phyloP scores from a whole-genome alignment of 2,113 vertebrate species.

The Bostrychus sinensis region DNA sequence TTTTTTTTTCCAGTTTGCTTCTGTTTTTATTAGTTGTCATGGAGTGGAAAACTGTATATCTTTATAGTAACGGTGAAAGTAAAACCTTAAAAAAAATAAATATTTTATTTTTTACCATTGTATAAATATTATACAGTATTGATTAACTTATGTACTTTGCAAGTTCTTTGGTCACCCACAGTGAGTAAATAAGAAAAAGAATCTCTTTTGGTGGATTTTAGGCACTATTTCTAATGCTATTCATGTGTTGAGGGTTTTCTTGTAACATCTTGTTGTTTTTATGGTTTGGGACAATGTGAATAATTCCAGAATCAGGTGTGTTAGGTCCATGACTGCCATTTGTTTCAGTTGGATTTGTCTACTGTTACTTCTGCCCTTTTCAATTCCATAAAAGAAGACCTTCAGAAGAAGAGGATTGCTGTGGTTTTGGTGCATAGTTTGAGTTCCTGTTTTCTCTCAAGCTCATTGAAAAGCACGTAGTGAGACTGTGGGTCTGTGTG shows the following conservation, averaged over 20 bases:
- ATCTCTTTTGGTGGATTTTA: slow-evolving; percentile 74
- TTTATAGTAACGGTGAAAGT: slow-evolving; percentile 81
- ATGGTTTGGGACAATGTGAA: slow-evolving; percentile 51
- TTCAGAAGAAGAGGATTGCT: slow-evolving; percentile 35
- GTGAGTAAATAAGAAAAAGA: slow-evolving; percentile 63
- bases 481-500: slow-evolving; percentile 58
- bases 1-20: slow-evolving; percentile 71
- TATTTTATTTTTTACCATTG: slow-evolving; percentile 84
- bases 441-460: slow-evolving; percentile 52
- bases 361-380: slow-evolving; percentile 38
- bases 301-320: slow-evolving; percentile 63
- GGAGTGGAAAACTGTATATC: slow-evolving; percentile 81
- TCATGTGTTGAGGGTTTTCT: slow-evolving; percentile 77
- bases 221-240: slow-evolving; percentile 78
- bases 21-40: slow-evolving; percentile 80
- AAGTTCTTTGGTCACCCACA: slow-evolving; percentile 64
- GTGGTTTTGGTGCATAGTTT: slow-evolving; percentile 69
- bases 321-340: slow-evolving; percentile 63
- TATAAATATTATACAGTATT: slow-evolving; percentile 81
- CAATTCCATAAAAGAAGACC: slow-evolving; percentile 43
- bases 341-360: slow-evolving; percentile 58
- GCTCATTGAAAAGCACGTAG: slow-evolving; percentile 60
- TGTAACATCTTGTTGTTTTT: slow-evolving; percentile 64
- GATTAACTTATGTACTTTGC: slow-evolving; percentile 84
- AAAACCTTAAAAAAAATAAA: slow-evolving; percentile 73